phyloP scores from a whole-genome alignment of 2,113 vertebrate genomes.

The Plecturocebus donacophilus region DNA sequence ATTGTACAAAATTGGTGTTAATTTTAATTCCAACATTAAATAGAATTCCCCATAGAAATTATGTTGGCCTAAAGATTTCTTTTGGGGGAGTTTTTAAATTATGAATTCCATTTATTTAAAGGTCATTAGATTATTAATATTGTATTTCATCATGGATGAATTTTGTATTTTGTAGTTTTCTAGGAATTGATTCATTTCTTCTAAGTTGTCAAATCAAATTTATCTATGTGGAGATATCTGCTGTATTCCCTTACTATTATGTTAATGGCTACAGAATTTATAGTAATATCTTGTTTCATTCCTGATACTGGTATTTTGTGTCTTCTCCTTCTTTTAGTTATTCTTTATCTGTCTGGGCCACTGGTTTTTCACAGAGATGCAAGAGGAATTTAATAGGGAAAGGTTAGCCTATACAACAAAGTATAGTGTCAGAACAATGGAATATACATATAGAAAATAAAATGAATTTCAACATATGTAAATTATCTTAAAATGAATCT shows the following conservation, averaged over 20 bases:
- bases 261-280: neutral
- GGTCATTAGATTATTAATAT: neutral
- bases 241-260: neutral
- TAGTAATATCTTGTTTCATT: neutral
- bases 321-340: neutral
- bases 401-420: neutral
- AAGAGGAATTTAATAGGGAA: neutral
- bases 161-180: neutral
- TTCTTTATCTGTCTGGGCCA: neutral
- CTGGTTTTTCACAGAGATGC: neutral
- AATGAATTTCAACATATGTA: neutral
- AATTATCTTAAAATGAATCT: neutral
- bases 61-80: neutral
- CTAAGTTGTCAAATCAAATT: neutral
- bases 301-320: neutral
- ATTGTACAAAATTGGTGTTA: neutral
- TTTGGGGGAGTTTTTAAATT: neutral
- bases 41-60: neutral
- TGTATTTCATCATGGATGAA: neutral
- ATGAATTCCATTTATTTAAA: neutral
- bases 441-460: neutral
- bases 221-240: neutral
- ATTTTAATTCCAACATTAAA: neutral
- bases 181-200: neutral
- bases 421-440: neutral